These are phyloP conservation scores for Sebastes baramenuke DNA, from an alignment of 2,797 vertebrate species.

Conservation along the genomic window DNA sequence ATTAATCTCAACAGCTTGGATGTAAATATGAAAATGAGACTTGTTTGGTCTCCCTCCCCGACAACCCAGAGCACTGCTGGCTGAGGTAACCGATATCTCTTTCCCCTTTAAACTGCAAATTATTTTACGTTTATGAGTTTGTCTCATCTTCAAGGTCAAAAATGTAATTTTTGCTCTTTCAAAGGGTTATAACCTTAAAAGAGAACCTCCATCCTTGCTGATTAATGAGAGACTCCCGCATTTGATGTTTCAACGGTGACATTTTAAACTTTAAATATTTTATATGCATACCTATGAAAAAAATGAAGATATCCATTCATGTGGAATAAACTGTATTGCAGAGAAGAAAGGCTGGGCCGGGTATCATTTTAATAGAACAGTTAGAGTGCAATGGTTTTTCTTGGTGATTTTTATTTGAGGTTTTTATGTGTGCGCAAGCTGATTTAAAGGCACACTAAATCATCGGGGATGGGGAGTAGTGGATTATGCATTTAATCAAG, in stretches of 20 bases:
- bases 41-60: conserved; percentile 83
- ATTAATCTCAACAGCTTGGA: conserved; percentile 86
- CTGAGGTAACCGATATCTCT: conserved; percentile 85
- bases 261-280: conserved; percentile 92
- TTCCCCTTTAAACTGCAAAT: conserved; percentile 89
- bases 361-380: conserved; percentile 89
- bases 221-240: conserved; percentile 88
- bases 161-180: conserved; percentile 92
- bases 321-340: conserved; percentile 90
- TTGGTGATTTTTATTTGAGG: conserved; percentile 89
- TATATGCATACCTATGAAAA: conserved; percentile 88
- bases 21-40: conserved; percentile 87
- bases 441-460: conserved; percentile 90
- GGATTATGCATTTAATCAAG: conserved; percentile 92
- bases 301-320: conserved; percentile 89
- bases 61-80: conserved; percentile 76
- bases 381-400: conserved; percentile 88
- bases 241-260: conserved; percentile 91
- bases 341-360: conserved; percentile 83
- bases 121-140: conserved; percentile 92
- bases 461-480: conserved; percentile 84
- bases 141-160: conserved; percentile 93
- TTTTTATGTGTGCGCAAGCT: conserved; percentile 89
- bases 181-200: conserved; percentile 93
- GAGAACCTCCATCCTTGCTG: conserved; percentile 87